Base-by-base conservation (phyloP, 2,888 invertebrate genomes). In the Polydrusus tereticollis region DNA sequence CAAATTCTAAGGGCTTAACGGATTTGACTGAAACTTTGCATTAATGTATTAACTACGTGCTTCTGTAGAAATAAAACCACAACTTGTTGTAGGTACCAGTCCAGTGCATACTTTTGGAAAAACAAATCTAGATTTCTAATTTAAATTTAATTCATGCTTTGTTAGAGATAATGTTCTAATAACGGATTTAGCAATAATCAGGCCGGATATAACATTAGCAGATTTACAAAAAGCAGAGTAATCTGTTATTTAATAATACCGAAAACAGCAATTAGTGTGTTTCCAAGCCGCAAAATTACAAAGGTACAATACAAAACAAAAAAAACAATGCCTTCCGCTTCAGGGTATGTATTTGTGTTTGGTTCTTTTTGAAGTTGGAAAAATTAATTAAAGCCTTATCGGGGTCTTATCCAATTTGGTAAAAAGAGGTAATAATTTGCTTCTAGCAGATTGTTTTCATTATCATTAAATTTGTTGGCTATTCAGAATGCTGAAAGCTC, bases 141-240 rank as follows among this genome's bases (percentile, higher is more conserved):
- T 43, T 16, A 45, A 18, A 45, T 20, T 45, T 6, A 3, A 18
- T 20, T 45, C 10, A n/a, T 45, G 18, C 18, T 45, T 45, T 18
- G 45, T 20, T 20, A 41, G 5, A 36, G 36, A 10, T 18, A 43
- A 43, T 43, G 6, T 10, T 1, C 2, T 45, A 20, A 20, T 45
- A 20, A 20, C 20, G 10, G 4, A 20, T n/a, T 12, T 5, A 47
- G 23, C 47, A 47, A 20, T 12, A 8, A 23, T n/a, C 21, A 23
- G 5, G 47, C 47, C 47, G 47, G 47, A 47, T 21, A 47, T 47
- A 47, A 47, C 21, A 21, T 47, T 47, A 47, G 47, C 23, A 47
- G 21, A 23, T 47, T 47, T 47, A 47, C 47, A 47, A 47, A 47
- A 47, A 47, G 23, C 23, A 0, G n/a, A 3, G 23, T 21, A 20